These are phyloP conservation scores for Thymallus thymallus DNA, from an alignment of 2,113 vertebrate genomes.

Conservation along the genomic window DNA sequence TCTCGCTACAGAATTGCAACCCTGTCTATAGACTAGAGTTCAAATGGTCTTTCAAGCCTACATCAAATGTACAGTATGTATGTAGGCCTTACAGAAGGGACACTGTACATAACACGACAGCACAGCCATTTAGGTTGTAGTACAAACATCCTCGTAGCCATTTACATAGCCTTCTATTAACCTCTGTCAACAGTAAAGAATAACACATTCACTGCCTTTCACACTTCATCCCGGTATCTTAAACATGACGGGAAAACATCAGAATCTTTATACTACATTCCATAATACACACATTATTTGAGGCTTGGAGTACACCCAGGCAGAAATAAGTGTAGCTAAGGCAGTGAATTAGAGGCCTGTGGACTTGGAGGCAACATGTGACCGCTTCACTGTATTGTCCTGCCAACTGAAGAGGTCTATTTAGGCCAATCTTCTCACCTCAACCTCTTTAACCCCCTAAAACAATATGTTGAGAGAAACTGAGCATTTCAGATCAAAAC, in stretches of 20 bases:
- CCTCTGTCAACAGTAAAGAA: background rate
- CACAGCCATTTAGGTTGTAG: background rate
- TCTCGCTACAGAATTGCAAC: no score
- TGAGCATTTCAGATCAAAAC: no score
- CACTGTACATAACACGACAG: background rate
- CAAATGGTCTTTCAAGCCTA: background rate
- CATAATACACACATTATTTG: background rate
- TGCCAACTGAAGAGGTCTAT: no score
- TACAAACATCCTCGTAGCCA: background rate
- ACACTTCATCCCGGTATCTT: background rate
- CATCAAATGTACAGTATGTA: background rate
- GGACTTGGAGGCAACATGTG: no score
- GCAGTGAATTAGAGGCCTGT: no score
- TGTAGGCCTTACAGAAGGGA: background rate
- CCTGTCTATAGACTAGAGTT: no score
- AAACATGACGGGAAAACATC: background rate
- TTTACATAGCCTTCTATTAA: background rate
- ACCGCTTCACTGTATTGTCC: no score
- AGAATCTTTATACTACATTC: background rate
- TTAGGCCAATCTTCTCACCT: no score
- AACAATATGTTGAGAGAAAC: constrained; percentile 17
- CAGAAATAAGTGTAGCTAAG: no score
- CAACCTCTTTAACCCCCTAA: no score
- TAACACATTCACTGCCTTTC: background rate
- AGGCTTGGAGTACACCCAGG: no score